Base-by-base conservation (phyloP, 2,888 invertebrate genomes). In the Cephus runcator region DNA sequence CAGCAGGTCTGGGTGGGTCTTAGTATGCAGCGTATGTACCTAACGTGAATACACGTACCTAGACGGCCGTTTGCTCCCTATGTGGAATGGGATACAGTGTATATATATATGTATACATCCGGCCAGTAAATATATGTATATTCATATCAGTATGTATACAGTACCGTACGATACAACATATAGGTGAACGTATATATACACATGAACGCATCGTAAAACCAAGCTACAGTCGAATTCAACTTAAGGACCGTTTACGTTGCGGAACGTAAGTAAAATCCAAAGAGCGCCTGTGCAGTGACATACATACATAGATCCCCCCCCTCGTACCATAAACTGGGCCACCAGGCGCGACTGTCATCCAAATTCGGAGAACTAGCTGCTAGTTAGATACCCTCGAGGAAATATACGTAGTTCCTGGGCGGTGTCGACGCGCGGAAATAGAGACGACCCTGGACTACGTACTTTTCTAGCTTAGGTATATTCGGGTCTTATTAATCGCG, bases 261-360 rank as follows among this genome's bases (percentile, higher is more conserved):
- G 9, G 56, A 56, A 56, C 56, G 56, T 56, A 56, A 23, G 56
- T 56, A 56, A 56, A 56, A 56, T 56, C 9, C 9, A 74, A 35
- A 74, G 74, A 34, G 74, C 74, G 35, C 74, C 6, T 34, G 74
- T 34, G 35, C 36, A 30, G 74, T 74, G 73, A 12, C 35, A 35
- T 35, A 35, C 35, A 35, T 35, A 74, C 35, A 74, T 23, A 12
- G 33, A 71, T 71, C 35, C 35, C 23, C n/a, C n/a, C 71, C 71
- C 71, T 31, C 71, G 31, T 34, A 34, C 23, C 33, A 23, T n/a
- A 35, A 74, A 74, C 74, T 74, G 35, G 74, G 74, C 35, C 74
- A 74, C 74, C 56, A 56, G 56, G 23, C 23, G 12, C 35, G 34
- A 74, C 74, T 34, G 35, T 34, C 35, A 23, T 74, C 35, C 12